Conservation (phyloP, 1,140 invertebrate species). For the Mya arenaria region DNA sequence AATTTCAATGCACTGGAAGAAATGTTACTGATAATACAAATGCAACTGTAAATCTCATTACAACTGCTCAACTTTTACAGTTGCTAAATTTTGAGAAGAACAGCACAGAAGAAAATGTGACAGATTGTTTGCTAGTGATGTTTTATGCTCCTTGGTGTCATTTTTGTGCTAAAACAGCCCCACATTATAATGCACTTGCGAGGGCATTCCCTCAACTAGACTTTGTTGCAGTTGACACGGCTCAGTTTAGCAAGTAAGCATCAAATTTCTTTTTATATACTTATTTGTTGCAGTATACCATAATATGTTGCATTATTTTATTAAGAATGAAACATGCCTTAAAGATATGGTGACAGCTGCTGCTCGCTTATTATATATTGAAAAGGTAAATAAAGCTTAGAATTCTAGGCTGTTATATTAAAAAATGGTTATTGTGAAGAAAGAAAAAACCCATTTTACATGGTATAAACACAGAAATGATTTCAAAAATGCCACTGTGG, state of each 20-base stretch:
- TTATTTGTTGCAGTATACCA: no score
- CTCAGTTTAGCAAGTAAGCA: constrained; percentile 89
- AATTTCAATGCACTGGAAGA: constrained; percentile 75
- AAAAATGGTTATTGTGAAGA: no score
- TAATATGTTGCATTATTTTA: no score
- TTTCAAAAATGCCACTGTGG: no score
- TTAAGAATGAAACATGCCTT: no score
- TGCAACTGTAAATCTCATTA: constrained; percentile 72
- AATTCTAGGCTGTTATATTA: no score
- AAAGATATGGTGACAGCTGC: no score
- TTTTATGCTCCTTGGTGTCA: constrained; percentile 95
- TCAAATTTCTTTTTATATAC: background rate
- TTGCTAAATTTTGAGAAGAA: constrained; percentile 79
- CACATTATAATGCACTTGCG: constrained; percentile 93
- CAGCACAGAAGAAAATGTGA: constrained; percentile 81
- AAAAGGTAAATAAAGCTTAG: no score
- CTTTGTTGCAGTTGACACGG: constrained; percentile 94
- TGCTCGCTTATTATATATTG: no score
- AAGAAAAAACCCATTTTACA: no score
- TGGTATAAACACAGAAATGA: no score
- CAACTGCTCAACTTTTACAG: constrained; percentile 82
- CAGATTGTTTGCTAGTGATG: constrained; percentile 88
- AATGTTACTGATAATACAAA: constrained; percentile 72
- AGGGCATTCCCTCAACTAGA: constrained; percentile 92
- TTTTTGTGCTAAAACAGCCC: constrained; percentile 93